phyloP scores from a whole-genome alignment of 2,888 invertebrate species.

The Eupelmus urozonus region DNA sequence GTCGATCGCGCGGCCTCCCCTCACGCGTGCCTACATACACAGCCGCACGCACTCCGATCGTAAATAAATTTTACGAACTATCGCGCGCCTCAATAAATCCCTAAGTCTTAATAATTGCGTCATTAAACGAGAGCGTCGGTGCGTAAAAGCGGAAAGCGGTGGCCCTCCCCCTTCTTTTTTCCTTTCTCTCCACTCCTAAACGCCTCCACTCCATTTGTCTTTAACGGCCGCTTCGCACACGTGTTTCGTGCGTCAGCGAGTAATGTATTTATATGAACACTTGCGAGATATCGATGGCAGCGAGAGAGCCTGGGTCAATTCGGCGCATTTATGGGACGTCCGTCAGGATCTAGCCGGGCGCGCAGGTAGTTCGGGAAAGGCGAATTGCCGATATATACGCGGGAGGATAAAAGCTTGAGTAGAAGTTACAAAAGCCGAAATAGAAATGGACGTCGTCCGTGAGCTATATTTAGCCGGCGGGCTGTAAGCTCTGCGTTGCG shows the following conservation, averaged over 20 bases:
- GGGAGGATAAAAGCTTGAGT: not conserved
- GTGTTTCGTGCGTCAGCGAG: not conserved
- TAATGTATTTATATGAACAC: slow-evolving; percentile 11
- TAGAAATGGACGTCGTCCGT: no score
- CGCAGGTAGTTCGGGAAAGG: no score
- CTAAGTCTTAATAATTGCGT: slow-evolving; percentile 39
- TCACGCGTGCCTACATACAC: no score
- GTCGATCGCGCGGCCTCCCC: no score
- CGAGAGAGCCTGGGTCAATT: no score
- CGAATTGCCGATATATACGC: not conserved
- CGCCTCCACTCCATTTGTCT: not conserved
- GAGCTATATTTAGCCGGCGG: no score
- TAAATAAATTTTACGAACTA: slow-evolving; percentile 49
- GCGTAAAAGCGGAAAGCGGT: not conserved
- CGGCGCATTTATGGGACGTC: no score
- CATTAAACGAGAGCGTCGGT: slow-evolving; percentile 50
- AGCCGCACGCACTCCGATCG: slow-evolving; percentile 6
- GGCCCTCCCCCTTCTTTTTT: not conserved
- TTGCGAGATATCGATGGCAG: not conserved
- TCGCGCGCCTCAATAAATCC: slow-evolving; percentile 27
- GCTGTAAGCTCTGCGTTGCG: no score
- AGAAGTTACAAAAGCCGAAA: not conserved
- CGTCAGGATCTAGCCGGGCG: no score
- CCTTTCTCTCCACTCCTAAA: not conserved
- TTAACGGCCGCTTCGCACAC: slow-evolving; percentile 14